Evolutionary conservation across 2,888 invertebrate species (phyloP).

Genomic region (Catocala fraxini): DNA sequence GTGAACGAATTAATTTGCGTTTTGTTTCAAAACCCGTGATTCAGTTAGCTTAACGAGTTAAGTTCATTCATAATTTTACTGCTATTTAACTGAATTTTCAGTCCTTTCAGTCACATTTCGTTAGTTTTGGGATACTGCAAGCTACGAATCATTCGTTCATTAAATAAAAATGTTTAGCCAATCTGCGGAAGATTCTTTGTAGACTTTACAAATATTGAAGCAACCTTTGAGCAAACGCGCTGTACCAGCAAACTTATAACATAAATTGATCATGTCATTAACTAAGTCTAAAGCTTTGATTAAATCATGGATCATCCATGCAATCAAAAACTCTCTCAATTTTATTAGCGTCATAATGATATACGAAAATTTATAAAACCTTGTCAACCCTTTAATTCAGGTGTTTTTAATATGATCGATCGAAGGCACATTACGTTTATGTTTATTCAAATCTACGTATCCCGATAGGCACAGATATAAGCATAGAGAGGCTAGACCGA

Average conservation of each 20-base stretch:
- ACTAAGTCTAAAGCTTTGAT: too few species aligned
- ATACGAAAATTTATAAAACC: neutral
- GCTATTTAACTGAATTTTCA: constrained; percentile 10
- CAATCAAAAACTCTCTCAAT: too few species aligned
- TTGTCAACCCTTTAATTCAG: neutral
- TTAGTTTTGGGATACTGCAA: too few species aligned
- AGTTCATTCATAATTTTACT: constrained; percentile 19
- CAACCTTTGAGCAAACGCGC: neutral
- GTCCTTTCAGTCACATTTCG: neutral
- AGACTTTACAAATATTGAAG: too few species aligned
- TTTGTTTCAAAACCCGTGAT: constrained; percentile 45
- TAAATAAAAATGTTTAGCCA: too few species aligned
- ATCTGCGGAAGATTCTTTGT: too few species aligned
- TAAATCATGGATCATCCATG: too few species aligned
- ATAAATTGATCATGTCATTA: too few species aligned
- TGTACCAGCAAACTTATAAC: too few species aligned
- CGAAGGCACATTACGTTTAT: constrained; percentile 4
- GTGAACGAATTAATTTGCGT: constrained; percentile 47
- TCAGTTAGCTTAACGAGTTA: constrained; percentile 42
- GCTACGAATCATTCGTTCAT: too few species aligned
- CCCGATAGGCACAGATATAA: constrained; percentile 31
- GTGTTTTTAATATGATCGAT: neutral
- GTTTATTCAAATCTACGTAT: constrained; percentile 13
- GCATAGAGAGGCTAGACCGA: constrained; percentile 52
- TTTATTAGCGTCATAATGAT: too few species aligned